A percentile compares a stretch with the other conserved stretches of the same genome.
phyloP scores from a whole-genome alignment of 2,113 vertebrate species.

The Sturnus vulgaris region DNA sequence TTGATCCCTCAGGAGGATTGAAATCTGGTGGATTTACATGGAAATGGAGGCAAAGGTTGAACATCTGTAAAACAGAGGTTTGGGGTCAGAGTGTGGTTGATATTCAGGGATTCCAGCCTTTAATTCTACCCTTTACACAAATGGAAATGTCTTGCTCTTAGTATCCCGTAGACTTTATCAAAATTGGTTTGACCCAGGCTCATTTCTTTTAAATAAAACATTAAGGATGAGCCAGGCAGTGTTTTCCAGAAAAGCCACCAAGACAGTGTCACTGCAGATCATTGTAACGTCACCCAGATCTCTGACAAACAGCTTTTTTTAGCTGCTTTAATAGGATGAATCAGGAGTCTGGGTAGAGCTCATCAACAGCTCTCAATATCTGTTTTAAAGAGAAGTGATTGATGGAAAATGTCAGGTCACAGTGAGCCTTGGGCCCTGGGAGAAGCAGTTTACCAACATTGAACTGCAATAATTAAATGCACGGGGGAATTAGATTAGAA shows the following conservation, averaged over 20 bases:
- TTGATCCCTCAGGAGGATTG: background rate
- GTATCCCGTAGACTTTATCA: background rate
- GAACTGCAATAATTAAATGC: background rate
- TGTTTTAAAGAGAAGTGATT: background rate
- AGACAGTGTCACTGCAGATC: background rate
- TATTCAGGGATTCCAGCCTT: background rate
- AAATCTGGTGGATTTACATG: background rate
- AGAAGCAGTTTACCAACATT: background rate
- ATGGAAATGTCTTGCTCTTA: background rate
- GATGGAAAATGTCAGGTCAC: background rate
- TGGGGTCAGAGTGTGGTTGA: background rate
- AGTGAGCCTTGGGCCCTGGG: background rate
- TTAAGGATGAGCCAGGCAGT: background rate
- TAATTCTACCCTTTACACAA: background rate
- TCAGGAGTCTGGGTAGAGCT: background rate
- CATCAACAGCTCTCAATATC: background rate
- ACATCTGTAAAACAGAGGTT: background rate
- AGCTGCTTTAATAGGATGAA: background rate
- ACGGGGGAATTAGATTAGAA: background rate
- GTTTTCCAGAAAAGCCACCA: constrained; percentile 7
- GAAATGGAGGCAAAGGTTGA: background rate
- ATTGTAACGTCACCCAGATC: background rate
- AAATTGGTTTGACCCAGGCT: background rate
- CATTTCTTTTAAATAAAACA: background rate
- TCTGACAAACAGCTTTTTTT: background rate